Base-by-base conservation (phyloP, 2,888 invertebrate species). In the Parnassius apollo region DNA sequence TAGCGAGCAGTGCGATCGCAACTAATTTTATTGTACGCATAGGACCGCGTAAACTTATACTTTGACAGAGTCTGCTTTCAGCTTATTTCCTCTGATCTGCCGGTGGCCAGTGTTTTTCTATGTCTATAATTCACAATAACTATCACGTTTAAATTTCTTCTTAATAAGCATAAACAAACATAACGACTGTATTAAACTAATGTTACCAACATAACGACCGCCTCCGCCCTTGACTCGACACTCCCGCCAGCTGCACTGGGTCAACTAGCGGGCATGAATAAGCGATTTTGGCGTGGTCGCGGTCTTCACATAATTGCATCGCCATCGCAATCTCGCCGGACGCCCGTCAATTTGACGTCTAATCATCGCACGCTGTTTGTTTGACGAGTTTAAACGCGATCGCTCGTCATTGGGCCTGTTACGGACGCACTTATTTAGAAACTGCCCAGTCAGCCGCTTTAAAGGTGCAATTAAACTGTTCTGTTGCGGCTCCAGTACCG, bases 191-290 rank as follows among this genome's bases (percentile, higher is more conserved):
- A 25, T 25, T 25, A 2, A 25, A 25, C 25, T 4, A 25, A 25
- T 3, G 25, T 25, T 25, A 25, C 25, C 25, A 25, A 25, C 25
- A 25, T 25, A 25, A 25, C 25, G 13, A 11, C 48, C 48, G 70
- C 69, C 60, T 13, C 11, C 65, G 67, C 70, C 65, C 25, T 7
- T 65, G 9, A 0, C 51, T 69, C 65, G 64, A 12, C 22, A 25
- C 59, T 12, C 57, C 42, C 52, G 50, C 54, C 65, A 86, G 84
- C 84, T 84, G 87, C 75, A 69, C 80, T 78, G 75, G 77, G 83
- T 82, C 89, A 90, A 90, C 91, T 90, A 90, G 80, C 82, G 83
- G 74, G 80, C 78, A 82, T 90, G 89, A 90, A 82, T 86, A 85
- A 82, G 89, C 91, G 83, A 75, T 79, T 86, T 85, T 71, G 77